Conservation (phyloP, 2,797 vertebrate genomes). For the Cirrhinus molitorella region DNA sequence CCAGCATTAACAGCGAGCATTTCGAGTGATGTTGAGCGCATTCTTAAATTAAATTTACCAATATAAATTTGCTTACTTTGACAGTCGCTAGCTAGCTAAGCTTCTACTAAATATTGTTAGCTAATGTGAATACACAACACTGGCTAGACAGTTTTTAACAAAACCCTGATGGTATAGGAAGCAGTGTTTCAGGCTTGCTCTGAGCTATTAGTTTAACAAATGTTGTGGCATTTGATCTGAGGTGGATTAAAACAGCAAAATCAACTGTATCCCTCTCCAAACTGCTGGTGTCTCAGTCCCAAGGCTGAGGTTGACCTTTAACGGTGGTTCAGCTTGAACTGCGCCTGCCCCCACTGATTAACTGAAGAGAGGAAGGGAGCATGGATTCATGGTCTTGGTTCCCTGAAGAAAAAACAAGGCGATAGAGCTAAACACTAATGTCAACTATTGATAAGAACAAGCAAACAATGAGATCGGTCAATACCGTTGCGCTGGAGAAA, state of each 20-base stretch:
- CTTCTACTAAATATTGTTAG: background rate
- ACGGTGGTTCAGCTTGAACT: constrained; percentile 44
- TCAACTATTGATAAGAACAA: constrained; percentile 59
- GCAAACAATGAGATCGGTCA: constrained; percentile 61
- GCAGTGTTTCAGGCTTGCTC: background rate
- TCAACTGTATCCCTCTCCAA: constrained; percentile 37
- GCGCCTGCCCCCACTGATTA: constrained; percentile 64
- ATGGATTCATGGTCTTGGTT: constrained; percentile 59
- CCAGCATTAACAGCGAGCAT: too few relatives aligned
- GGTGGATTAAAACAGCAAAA: constrained; percentile 35
- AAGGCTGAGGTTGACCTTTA: constrained; percentile 63
- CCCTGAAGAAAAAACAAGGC: constrained; percentile 23
- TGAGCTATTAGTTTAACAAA: constrained; percentile 33
- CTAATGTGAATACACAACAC: background rate
- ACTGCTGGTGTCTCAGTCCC: constrained; percentile 25
- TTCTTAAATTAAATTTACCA: too few relatives aligned
- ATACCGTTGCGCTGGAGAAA: constrained; percentile 33
- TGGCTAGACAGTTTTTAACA: background rate
- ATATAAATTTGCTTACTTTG: too few relatives aligned
- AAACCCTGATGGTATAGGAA: background rate
- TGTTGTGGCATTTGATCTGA: constrained; percentile 38
- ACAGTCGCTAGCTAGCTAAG: background rate
- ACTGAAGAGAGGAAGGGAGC: constrained; percentile 52
- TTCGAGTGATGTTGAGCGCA: too few relatives aligned
- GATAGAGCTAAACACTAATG: constrained; percentile 47